Base-by-base conservation (phyloP, 2,888 invertebrate species). In the Caenorhabditis parvicauda region DNA sequence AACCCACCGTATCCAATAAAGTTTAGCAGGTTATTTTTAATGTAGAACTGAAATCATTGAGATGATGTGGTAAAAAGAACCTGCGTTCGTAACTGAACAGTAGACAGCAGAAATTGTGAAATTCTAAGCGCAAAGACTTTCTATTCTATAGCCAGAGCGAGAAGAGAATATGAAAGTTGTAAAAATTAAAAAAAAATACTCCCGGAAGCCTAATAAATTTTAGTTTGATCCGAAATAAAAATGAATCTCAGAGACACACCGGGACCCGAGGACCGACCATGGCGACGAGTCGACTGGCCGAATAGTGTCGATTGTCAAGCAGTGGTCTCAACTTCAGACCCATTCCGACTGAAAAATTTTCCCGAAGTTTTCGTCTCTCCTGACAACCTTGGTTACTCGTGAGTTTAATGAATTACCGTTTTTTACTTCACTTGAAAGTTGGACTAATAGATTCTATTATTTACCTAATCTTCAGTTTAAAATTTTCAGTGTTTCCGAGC, bases 371-470 rank as follows among this genome's bases (percentile, higher is more conserved):
- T 88, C 82, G 82, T 90, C 74, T 87, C 89, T 0, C 88, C 89
- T 53, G 89, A 89, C 81, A 89, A 89, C 81, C 89, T 89, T 81
- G 90, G 89, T 54, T 87, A 54, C 60, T 32, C 74, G 78, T 72
- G 37, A 63, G 67, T 51, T 12, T 37, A 17, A 4, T 49, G 44
- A 21, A 17, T 42, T 6, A 24, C 28, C n/a, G n/a, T n/a, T n/a
- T n/a, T n/a, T n/a, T n/a, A n/a, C n/a, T n/a, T n/a, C n/a, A n/a
- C n/a, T 32, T 28, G 12, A 17, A 21, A 35, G 29, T 27, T 37
- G 52, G 58, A 43, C 55, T 9, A 50, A 28, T 22, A 28, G n/a
- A 5, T 6, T 52, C 19, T 24, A 17, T 29, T 52, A n/a, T 5
- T 29, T 6, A 17, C 49, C 6, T n/a, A 19, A 44, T 51, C 42